Percentiles rank a stretch among this genome's conserved stretches.
Conservation (phyloP, 2,888 invertebrate species). For the Drosophila subsilvestris region DNA sequence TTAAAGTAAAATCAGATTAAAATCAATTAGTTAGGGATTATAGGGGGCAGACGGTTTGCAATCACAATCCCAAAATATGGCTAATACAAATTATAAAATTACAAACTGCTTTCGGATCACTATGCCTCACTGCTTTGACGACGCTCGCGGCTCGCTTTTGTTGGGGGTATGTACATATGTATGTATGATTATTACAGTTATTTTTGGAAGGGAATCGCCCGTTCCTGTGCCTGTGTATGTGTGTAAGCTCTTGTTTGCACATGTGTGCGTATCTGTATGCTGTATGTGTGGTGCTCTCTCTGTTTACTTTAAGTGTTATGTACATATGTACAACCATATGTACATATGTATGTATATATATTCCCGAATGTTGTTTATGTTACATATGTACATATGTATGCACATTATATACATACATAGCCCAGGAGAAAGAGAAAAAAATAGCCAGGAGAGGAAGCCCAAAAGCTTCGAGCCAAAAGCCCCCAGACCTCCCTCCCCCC, state of each 20-base stretch:
- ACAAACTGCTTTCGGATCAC: constrained; percentile 18
- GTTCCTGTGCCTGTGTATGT: constrained; percentile 5
- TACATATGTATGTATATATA: constrained; percentile 45
- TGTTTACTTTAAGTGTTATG: constrained; percentile 50
- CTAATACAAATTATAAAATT: not conserved
- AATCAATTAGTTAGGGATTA: not conserved
- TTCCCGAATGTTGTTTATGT: not conserved
- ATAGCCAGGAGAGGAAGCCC: not conserved
- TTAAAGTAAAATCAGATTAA: too few relatives aligned
- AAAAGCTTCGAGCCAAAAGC: not conserved
- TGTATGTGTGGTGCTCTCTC: constrained; percentile 1
- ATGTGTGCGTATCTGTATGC: constrained; percentile 8
- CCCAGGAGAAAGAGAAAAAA: not conserved
- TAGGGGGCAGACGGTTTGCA: too few relatives aligned
- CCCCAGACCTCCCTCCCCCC: not conserved
- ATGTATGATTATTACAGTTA: constrained; percentile 65
- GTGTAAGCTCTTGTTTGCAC: constrained; percentile 51
- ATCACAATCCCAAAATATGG: too few relatives aligned
- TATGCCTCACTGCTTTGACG: constrained; percentile 37
- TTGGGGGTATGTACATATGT: constrained; percentile 1
- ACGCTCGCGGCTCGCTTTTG: constrained; percentile 19
- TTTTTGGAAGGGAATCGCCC: constrained; percentile 63
- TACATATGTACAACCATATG: constrained; percentile 53
- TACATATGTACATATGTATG: constrained; percentile 1
- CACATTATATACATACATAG: not conserved